Evolutionary conservation across 2,113 vertebrate species (phyloP).

Genomic region (Labrus mixtus): DNA sequence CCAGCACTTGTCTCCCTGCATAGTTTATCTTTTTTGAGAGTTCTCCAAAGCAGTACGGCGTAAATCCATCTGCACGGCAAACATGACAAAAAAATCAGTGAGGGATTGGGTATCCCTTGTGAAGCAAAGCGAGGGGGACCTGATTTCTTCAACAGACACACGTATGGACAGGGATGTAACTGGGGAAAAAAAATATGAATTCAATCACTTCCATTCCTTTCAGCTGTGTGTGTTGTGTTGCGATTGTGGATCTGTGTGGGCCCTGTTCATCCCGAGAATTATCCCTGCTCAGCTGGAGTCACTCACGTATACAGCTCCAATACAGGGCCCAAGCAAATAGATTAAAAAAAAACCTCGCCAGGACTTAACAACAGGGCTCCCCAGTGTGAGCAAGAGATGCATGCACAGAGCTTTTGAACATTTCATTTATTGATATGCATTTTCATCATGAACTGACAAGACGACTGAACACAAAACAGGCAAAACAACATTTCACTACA

Average conservation of each 20-base stretch:
- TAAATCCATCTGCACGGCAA: conserved; percentile 31
- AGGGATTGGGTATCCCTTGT: conserved; percentile 47
- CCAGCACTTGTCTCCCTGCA: conserved; percentile 29
- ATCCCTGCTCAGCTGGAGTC: conserved; percentile 52
- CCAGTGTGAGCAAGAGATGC: conserved; percentile 31
- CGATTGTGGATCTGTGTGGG: conserved; percentile 43
- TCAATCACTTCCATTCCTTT: conserved; percentile 60
- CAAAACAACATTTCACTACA: conserved; percentile 6
- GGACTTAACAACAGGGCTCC: conserved; percentile 15
- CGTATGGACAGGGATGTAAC: not conserved
- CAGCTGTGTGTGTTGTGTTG: conserved; percentile 34
- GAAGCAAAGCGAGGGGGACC: conserved; percentile 28
- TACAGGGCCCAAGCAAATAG: conserved; percentile 36
- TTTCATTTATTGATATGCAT: not conserved
- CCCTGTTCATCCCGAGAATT: conserved; percentile 58
- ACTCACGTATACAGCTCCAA: conserved; percentile 42
- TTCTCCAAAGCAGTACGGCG: conserved; percentile 46
- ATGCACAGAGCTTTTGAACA: not conserved
- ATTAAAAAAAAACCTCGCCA: conserved; percentile 52
- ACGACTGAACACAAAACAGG: conserved; percentile 13
- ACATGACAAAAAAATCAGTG: conserved; percentile 21
- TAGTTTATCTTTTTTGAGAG: conserved; percentile 57
- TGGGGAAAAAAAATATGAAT: conserved; percentile 32
- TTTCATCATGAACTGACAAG: not conserved
- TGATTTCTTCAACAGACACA: conserved; percentile 22